Conservation (phyloP, 2,888 invertebrate genomes). For the Himalopsyche japonica region DNA sequence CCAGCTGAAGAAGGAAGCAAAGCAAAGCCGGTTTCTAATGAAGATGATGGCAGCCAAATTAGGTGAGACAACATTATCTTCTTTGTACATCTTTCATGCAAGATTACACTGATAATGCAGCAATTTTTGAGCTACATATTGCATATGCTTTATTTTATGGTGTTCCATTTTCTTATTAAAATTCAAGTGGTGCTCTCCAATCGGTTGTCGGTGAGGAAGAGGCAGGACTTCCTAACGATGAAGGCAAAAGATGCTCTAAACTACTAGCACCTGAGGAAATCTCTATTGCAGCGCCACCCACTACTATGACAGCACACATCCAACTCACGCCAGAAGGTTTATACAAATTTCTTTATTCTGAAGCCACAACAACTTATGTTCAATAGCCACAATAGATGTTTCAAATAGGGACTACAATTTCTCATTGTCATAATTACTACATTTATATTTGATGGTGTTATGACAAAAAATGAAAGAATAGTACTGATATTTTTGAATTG, state of each 20-base stretch:
- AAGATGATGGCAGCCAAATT: slow-evolving; percentile 37
- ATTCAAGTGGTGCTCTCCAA: slow-evolving; percentile 33
- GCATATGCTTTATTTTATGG: too few relatives aligned
- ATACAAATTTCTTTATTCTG: too few relatives aligned
- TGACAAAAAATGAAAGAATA: too few relatives aligned
- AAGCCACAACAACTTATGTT: too few relatives aligned
- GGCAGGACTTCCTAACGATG: slow-evolving; percentile 11
- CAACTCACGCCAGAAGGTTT: slow-evolving; percentile 37
- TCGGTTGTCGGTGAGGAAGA: slow-evolving; percentile 30
- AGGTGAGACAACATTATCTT: slow-evolving; percentile 8
- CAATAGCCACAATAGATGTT: too few relatives aligned
- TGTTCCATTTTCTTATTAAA: neutral
- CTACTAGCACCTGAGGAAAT: slow-evolving; percentile 29
- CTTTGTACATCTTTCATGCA: neutral
- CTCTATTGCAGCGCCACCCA: slow-evolving; percentile 24
- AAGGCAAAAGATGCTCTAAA: slow-evolving; percentile 1
- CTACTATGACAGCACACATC: slow-evolving; percentile 23
- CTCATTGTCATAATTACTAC: too few relatives aligned
- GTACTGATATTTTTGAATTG: too few relatives aligned
- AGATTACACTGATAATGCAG: neutral
- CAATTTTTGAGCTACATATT: too few relatives aligned
- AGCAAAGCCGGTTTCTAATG: slow-evolving; percentile 22
- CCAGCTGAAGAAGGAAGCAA: slow-evolving; percentile 15
- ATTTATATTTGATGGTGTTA: too few relatives aligned
- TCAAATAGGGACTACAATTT: too few relatives aligned